These are phyloP conservation scores for Sarotherodon lohbergeri DNA, from an alignment of 2,113 vertebrate genomes.

Conservation along the genomic window DNA sequence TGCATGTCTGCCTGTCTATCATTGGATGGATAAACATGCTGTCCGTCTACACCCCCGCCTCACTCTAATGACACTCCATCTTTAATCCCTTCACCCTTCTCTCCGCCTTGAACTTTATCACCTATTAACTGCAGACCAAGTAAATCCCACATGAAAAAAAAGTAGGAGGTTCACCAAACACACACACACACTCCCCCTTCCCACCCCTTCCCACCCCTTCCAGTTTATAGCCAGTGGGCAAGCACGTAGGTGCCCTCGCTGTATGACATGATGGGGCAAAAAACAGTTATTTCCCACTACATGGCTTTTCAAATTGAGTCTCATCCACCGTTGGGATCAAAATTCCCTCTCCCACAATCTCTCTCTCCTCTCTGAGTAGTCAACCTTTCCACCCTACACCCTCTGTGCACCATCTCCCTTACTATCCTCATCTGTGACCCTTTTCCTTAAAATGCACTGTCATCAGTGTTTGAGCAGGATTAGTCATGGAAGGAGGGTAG, in stretches of 20 bases:
- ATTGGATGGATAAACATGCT: conserved; percentile 41
- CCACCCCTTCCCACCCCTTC: conserved; percentile 41
- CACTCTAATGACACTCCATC: conserved; percentile 56
- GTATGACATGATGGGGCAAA: conserved; percentile 71
- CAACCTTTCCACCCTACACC: background rate
- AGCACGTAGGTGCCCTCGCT: conserved; percentile 61
- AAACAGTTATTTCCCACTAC: conserved; percentile 73
- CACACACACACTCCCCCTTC: background rate
- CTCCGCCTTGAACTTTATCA: conserved; percentile 71
- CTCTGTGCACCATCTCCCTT: background rate
- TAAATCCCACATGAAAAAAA: conserved; percentile 62
- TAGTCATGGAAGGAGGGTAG: conserved; percentile 1
- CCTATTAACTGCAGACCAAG: conserved; percentile 75
- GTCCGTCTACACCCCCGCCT: background rate
- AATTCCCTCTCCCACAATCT: background rate
- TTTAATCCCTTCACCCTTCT: conserved; percentile 59
- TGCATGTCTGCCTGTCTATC: background rate
- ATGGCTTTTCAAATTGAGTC: conserved; percentile 70
- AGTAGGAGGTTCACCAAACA: background rate
- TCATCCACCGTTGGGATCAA: conserved; percentile 57
- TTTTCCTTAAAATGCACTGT: conserved; percentile 59
- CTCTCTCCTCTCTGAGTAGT: background rate
- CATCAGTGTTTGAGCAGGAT: conserved; percentile 61
- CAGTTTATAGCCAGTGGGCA: conserved; percentile 51
- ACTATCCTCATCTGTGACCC: conserved; percentile 1